Base-by-base conservation (phyloP, 2,888 invertebrate species). In the Leptothorax acervorum region DNA sequence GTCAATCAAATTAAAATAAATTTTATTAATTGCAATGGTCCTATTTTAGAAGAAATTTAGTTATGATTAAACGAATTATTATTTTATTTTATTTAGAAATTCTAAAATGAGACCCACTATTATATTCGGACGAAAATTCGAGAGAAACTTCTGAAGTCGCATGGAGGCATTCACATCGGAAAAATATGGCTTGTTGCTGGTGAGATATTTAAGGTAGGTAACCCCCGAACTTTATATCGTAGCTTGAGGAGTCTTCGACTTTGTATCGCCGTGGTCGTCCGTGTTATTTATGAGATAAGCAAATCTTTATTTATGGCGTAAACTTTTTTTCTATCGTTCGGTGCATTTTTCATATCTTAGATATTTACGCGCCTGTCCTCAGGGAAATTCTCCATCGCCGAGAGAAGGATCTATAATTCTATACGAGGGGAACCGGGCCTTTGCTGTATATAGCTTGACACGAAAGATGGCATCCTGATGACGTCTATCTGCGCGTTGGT, bases 251-350 rank as follows among this genome's bases (percentile, higher is more conserved):
- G 78, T 55, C 68, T 63, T 51, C 63, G 75, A 75, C 63, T 66
- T 78, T 78, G 68, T 68, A 79, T 71, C 60, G 60, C 39, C 48
- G 39, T 35, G 48, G 23, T 71, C 71, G 70, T 23, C 71, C 57
- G 35, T 48, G 79, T 81, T 81, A 81, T 81, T 81, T 73, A 73
- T 12, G 79, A 73, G 48, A 81, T 71, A 62, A 81, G 73, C 73
- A 81, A 81, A 81, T 73, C 73, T 62, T 78, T 78, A 78, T 73
- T 81, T 81, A 71, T 48, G 48, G 73, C 73, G 28, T 28, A 8
- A 81, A 81, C 28, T 73, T 78, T 66, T 70, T 71, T 79, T 60
- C 60, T 51, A 62, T 62, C 60, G 73, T 23, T 8, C 48, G 60
- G 71, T 62, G 73, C 60, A 81, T 81, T 71, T 81, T 81, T 81